These are phyloP conservation scores for Rhinolophus ferrumequinum DNA, from an alignment of 2,113 vertebrate genomes.

Conservation along the genomic window DNA sequence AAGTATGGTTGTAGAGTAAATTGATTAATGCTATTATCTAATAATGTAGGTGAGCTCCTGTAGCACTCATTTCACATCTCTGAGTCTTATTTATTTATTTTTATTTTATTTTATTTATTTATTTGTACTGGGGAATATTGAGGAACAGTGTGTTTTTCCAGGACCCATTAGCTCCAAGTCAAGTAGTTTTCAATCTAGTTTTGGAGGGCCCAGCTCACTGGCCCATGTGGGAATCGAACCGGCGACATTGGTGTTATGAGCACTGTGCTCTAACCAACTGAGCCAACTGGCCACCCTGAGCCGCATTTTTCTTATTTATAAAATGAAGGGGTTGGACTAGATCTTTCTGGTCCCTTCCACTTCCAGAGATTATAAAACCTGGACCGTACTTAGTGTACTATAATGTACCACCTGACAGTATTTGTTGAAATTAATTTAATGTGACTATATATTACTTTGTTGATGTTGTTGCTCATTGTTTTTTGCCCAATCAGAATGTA, in stretches of 20 bases:
- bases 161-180: too few species aligned
- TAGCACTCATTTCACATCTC: not conserved
- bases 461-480: not conserved
- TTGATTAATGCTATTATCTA: not conserved
- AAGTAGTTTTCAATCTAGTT: too few species aligned
- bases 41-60: not conserved
- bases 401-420: not conserved
- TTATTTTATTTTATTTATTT: too few species aligned
- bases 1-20: not conserved
- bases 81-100: not conserved
- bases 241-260: too few species aligned
- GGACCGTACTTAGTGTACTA: not conserved
- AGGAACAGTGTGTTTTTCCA: too few species aligned
- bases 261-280: too few species aligned
- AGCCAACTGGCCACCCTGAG: too few species aligned
- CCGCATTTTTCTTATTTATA: not conserved
- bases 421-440: slow-evolving; percentile 31
- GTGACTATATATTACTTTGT: not conserved
- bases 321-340: not conserved
- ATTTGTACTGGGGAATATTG: too few species aligned
- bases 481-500: not conserved
- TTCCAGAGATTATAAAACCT: not conserved
- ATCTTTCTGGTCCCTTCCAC: not conserved
- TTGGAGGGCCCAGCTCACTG: too few species aligned
- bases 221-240: too few species aligned